Evolutionary conservation across 2,888 invertebrate genomes (phyloP), one percentile per base, ranked within the genome.

Genomic region (Shargacucullia verbasci): DNA sequence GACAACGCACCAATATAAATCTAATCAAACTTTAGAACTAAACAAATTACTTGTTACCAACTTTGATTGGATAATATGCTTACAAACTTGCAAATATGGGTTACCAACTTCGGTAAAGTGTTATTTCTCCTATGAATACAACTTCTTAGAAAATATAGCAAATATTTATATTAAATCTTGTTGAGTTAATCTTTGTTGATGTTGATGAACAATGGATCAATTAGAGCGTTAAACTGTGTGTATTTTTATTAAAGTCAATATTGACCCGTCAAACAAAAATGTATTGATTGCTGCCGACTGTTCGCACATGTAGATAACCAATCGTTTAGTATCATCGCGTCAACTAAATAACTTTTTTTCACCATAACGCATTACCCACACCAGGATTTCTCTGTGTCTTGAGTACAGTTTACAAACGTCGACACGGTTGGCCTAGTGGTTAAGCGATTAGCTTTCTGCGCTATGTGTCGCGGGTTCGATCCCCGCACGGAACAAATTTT

Each of bases 51-150:
- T 73, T 77, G 73, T 69, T 74, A 41, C 49, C 34, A 80, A 82
- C 70, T 83, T 82, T 73, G 73, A 81, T 81, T 75, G 75, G 72
- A 73, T 81, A 81, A 81, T 79, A 70, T 75, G 74, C 65, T 76
- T 70, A 71, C 59, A 56, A 73, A 82, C 70, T 80, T 72, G 66
- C 69, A 69, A 77, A 79, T 79, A 74, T 75, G 66, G 71, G 70
- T 61, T 67, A 70, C 67, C 40, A 74, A 78, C 53, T 78, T 76
- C 46, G 50, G 13, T 25, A 45, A 70, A 74, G 56, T 67, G 72
- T 75, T 75, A 64, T 74, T 73, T 70, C 73, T 74, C 73, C 61
- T 52, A 64, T 69, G 76, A 69, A 73, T 75, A 71, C 47, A 72
- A 67, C 49, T 72, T 60, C 35, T 59, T 59, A 31, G 64, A 69